phyloP scores from a whole-genome alignment of 2,797 vertebrate species.

The Anguilla anguilla region DNA sequence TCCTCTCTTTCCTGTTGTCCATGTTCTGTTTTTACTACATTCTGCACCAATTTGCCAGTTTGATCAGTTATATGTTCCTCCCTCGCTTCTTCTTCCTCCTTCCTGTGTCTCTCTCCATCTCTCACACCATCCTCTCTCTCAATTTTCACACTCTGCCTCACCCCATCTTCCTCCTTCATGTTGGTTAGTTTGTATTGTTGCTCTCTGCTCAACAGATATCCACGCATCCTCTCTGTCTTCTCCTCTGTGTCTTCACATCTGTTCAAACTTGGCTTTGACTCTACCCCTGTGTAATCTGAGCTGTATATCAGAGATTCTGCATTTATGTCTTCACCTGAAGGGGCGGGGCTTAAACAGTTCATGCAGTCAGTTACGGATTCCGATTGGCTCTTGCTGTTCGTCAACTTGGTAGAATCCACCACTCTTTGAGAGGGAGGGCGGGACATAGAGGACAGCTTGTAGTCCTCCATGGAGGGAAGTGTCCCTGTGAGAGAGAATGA shows the following conservation, averaged over 20 bases:
- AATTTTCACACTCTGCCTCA: neutral
- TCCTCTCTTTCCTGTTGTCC: no score
- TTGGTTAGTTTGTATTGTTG: neutral
- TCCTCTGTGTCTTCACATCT: constrained; percentile 20
- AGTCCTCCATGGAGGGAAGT: neutral
- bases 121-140: neutral
- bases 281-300: neutral
- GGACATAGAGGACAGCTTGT: neutral
- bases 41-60: no score
- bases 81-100: neutral
- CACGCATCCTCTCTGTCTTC: constrained; percentile 30
- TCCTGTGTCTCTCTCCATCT: neutral
- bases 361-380: neutral
- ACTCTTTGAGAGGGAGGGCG: neutral
- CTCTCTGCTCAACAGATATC: constrained; percentile 6
- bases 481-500: neutral
- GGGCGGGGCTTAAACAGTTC: neutral
- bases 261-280: neutral
- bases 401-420: neutral
- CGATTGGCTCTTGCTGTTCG: neutral
- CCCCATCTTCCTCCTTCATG: neutral
- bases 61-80: no score
- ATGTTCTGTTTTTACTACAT: no score
- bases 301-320: neutral
- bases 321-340: constrained; percentile 25